A percentile compares a stretch with the other conserved stretches of the same genome.
These are phyloP conservation scores for Quiscalus mexicanus DNA, from an alignment of 2,113 vertebrate genomes.

Conservation along the genomic window DNA sequence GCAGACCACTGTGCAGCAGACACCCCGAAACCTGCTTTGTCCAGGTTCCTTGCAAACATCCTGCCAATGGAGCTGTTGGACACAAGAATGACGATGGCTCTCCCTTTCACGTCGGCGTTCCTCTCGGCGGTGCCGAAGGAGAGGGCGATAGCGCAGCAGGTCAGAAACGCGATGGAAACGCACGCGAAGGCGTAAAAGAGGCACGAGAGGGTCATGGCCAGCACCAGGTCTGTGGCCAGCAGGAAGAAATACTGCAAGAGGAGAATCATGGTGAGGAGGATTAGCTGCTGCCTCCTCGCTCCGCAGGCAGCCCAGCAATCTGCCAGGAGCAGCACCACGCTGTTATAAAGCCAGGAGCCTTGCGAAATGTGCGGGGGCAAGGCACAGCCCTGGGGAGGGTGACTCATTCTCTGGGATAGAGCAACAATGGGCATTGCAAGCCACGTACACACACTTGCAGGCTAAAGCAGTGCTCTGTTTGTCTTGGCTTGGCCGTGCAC, in stretches of 20 bases:
- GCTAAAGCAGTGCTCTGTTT: not conserved
- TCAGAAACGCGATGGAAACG: not conserved
- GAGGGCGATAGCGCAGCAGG: conserved; percentile 31
- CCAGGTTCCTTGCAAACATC: not conserved
- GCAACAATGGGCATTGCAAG: conserved; percentile 45
- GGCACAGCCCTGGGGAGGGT: conserved; percentile 18
- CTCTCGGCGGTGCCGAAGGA: not conserved
- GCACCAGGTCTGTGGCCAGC: conserved; percentile 44
- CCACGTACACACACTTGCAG: not conserved
- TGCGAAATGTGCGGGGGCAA: conserved; percentile 50
- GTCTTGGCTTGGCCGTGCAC: not conserved
- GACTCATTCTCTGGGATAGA: conserved; percentile 30
- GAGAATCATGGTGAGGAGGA: not conserved
- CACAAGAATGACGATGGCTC: not conserved
- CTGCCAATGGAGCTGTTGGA: conserved; percentile 38
- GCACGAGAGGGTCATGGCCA: conserved; percentile 48
- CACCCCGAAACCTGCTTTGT: not conserved
- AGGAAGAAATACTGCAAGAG: conserved; percentile 7
- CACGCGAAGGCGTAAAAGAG: conserved; percentile 37
- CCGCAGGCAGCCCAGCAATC: not conserved
- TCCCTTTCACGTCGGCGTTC: not conserved
- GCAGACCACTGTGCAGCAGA: not conserved
- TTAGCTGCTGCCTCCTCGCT: not conserved
- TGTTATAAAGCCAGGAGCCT: conserved; percentile 38
- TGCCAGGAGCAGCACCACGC: not conserved